Evolutionary conservation across 2,113 vertebrate species (phyloP), one percentile per base, ranked within the genome.

Genomic region (Symphodus melops): DNA sequence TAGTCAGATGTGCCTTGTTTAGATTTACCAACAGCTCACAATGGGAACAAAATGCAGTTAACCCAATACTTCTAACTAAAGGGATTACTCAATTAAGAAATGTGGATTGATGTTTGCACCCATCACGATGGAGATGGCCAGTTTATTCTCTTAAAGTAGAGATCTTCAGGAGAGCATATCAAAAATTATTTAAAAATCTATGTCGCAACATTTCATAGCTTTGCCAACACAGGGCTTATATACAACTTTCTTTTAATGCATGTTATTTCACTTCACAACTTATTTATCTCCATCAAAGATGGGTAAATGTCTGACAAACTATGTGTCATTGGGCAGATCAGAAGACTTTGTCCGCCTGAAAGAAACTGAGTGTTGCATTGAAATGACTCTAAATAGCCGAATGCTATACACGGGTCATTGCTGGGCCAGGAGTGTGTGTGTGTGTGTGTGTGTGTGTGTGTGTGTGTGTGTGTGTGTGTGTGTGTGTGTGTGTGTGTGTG

Each of bases 351-450:
- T 23, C 21, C 11, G 13, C 42, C 25, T 51, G 49, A 74, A 65
- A 67, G 20, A 42, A 42, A 79, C 64, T 21, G 49, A 75, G 33
- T 68, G 54, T 53, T 76, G 59, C 69, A 72, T 57, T 74, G 56
- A 83, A 75, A 82, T 70, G 63, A 68, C 73, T 82, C 48, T 73
- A 79, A 83, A 81, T 54, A 56, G 70, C 72, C 58, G 49, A 87
- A 72, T 77, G 51, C 48, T 48, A 28, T 37, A 63, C 62, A 68
- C 8, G 20, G 67, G 75, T 71, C 71, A 76, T 14, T 73, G 71
- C 46, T 62, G 23, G 57, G 56, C 39, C 42, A 36, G 20, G 56
- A 1, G 59, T 19, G 77, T 61, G 63, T 52, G 63, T 57, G 25
- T 44, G 69, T 23, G 8, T 56, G 67, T 66, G 58, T 23, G 62